These are phyloP conservation scores for Lottia gigantea DNA, from an alignment of 2,888 invertebrate genomes.

Conservation along the genomic window DNA sequence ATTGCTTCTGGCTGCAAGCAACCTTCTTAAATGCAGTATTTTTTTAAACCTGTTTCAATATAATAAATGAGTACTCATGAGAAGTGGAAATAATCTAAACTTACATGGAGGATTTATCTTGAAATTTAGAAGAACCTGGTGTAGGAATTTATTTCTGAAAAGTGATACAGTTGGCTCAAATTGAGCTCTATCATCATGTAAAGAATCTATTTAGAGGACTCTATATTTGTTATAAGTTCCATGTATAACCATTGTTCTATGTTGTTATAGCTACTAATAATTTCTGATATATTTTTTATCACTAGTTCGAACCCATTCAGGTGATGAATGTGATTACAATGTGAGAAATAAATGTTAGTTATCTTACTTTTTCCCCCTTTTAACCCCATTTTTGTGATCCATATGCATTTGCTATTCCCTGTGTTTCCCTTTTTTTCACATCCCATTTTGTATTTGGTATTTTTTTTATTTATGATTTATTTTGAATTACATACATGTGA, in stretches of 20 bases:
- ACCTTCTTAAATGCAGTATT: no score
- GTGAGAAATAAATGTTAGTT: slow-evolving; percentile 54
- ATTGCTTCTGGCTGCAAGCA: no score
- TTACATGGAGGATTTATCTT: neutral
- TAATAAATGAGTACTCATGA: no score
- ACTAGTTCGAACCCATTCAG: slow-evolving; percentile 57
- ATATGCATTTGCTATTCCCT: slow-evolving; percentile 11
- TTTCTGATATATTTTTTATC: slow-evolving; percentile 14
- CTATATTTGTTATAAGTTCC: no score
- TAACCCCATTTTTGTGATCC: neutral
- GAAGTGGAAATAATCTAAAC: no score
- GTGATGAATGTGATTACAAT: slow-evolving; percentile 58
- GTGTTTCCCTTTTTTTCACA: no score
- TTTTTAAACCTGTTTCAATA: no score
- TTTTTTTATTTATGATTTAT: no score
- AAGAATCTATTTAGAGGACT: no score
- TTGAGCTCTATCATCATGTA: neutral
- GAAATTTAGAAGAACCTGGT: neutral
- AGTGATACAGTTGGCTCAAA: neutral
- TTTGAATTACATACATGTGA: no score
- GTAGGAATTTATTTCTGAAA: neutral
- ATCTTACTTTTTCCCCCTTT: slow-evolving; percentile 1
- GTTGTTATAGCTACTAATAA: neutral
- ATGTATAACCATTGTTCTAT: neutral
- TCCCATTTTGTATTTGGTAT: no score